Evolutionary conservation across 2,797 vertebrate genomes (phyloP).

Genomic region (Bufotes viridis): DNA sequence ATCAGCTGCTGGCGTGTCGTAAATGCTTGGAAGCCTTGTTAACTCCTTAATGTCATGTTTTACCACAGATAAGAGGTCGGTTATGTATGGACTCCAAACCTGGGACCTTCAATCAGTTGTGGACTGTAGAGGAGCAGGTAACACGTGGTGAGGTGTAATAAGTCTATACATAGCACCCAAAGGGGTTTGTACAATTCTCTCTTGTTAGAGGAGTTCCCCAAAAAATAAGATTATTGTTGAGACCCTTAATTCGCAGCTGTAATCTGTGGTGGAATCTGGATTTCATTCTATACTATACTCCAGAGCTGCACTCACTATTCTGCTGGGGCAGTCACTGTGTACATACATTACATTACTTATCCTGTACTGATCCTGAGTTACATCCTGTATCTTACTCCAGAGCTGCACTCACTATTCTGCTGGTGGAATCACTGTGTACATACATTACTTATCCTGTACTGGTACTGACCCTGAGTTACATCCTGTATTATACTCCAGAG

Average conservation of each 20-base stretch:
- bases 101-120: constrained; percentile 98
- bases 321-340: neutral
- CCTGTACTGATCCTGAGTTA: too few species aligned
- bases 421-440: too few species aligned
- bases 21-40: neutral
- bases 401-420: too few species aligned
- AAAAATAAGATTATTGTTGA: too few species aligned
- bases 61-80: constrained; percentile 91
- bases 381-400: too few species aligned
- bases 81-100: constrained; percentile 93
- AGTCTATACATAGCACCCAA: neutral
- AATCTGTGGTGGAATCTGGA: too few species aligned
- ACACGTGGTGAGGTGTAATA: neutral
- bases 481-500: neutral
- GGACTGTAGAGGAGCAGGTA: constrained; percentile 98
- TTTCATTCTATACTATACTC: neutral
- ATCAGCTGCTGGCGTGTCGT: neutral
- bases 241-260: too few species aligned
- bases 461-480: neutral
- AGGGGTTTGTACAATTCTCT: too few species aligned
- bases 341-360: neutral
- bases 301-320: neutral
- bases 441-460: neutral
- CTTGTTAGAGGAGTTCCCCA: too few species aligned
- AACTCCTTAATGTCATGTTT: constrained; percentile 35